Conservation (phyloP, 2,888 invertebrate genomes). For the Rugalucina vietnamica region DNA sequence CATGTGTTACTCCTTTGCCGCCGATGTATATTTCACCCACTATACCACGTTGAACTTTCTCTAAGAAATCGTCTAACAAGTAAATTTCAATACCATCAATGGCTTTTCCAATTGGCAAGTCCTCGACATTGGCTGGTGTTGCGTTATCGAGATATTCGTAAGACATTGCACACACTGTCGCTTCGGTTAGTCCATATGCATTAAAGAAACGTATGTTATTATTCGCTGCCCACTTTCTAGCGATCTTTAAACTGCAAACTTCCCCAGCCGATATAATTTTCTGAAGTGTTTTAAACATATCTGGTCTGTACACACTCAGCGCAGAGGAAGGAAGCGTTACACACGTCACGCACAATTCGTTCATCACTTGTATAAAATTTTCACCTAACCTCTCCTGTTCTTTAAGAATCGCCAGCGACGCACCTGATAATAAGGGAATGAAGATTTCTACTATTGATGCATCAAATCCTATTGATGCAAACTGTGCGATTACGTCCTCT, state of each 20-base stretch:
- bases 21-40: conserved; percentile 93
- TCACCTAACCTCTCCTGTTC: conserved; percentile 92
- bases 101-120: conserved; percentile 92
- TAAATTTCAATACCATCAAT: conserved; percentile 92
- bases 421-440: conserved; percentile 91
- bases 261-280: conserved; percentile 96
- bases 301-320: conserved; percentile 85
- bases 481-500: conserved; percentile 91
- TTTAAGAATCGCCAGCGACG: conserved; percentile 90
- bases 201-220: conserved; percentile 89
- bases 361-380: conserved; percentile 88
- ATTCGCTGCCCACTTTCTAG: conserved; percentile 91
- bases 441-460: conserved; percentile 95
- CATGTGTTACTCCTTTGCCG: conserved; percentile 91
- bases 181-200: conserved; percentile 95
- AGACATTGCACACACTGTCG: conserved; percentile 95
- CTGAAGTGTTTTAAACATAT: conserved; percentile 84
- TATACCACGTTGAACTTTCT: conserved; percentile 89
- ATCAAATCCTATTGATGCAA: conserved; percentile 95
- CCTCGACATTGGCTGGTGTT: neutral
- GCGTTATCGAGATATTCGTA: conserved; percentile 85
- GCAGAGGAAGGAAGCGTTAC: conserved; percentile 91
- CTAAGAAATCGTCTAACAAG: conserved; percentile 89
- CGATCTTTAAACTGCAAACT: conserved; percentile 89
- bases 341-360: conserved; percentile 85